Evolutionary conservation across 2,113 vertebrate genomes (phyloP), one percentile per base, ranked within the genome.

Genomic region (Anhinga rufa): DNA sequence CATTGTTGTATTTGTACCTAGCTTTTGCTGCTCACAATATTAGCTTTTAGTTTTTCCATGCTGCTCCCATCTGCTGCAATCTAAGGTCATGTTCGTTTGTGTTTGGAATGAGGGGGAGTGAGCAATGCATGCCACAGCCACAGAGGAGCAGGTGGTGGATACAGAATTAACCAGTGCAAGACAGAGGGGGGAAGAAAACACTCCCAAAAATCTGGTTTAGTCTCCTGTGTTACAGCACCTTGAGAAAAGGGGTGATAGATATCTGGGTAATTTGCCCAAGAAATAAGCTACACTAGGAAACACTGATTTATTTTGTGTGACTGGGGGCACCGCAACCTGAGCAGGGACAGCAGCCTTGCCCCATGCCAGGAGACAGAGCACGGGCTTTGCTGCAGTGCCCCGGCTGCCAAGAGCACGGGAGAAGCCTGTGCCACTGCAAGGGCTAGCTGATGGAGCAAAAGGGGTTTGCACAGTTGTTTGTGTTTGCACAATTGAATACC

Each of bases 41-140:
- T 85, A 78, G 74, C 92, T 88, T 92, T 28, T 40, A 5, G 20
- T 32, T 93, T 96, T 69, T 78, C 84, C 40, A 25, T 48, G 85
- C 84, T 91, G 66, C 69, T 86, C n/a, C 81, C 79, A 95, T 94
- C 75, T 82, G 66, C 61, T 77, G 38, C 80, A 78, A 61, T 77
- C 60, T 80, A 84, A 96, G 81, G 72, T 96, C 80, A 78, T 4
- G 9, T 82, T 96, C 65, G 38, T 95, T 97, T 93, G 60, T 38
- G 94, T 96, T 91, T 91, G 84, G 91, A 97, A 81, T 69, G 86
- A 97, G 85, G 28, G 64, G 36, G 89, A 95, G 48, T 81, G 90
- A 97, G 87, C 54, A 90, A 38, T 88, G 19, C 65, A 42, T 88
- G 75, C 72, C 57, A 76, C 21, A 21, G 68, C 83, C 80, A 76